A percentile compares a stretch with the other conserved stretches of the same genome.
Conservation (phyloP, 2,113 vertebrate genomes). For the Clinocottus analis region DNA sequence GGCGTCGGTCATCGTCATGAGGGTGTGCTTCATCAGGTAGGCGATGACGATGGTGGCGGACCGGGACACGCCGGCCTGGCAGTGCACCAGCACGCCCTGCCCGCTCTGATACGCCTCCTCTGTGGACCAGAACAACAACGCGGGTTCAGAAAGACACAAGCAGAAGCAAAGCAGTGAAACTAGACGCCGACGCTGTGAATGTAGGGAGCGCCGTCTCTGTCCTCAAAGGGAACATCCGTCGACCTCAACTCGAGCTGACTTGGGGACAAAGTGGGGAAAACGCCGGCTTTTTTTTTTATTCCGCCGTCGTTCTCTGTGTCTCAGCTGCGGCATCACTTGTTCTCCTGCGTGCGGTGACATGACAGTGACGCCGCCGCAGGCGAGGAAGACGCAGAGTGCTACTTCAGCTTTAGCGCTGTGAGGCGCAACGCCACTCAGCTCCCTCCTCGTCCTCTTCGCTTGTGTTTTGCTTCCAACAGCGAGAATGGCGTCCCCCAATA, state of each 20-base stretch:
- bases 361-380: background rate
- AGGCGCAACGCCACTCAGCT: background rate
- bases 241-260: background rate
- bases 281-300: background rate
- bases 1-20: slow-evolving; percentile 90
- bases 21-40: slow-evolving; percentile 91
- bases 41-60: slow-evolving; percentile 89
- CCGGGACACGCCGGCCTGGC: slow-evolving; percentile 89
- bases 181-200: background rate
- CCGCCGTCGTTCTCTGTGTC: background rate
- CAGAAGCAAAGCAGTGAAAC: background rate
- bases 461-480: background rate
- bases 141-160: background rate
- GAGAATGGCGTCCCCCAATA: background rate
- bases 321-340: background rate
- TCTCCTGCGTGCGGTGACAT: background rate
- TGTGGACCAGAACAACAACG: slow-evolving; percentile 64
- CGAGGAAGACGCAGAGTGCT: background rate
- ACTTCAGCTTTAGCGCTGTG: background rate
- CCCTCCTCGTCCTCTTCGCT: background rate
- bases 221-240: background rate
- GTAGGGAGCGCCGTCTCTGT: background rate
- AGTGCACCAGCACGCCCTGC: slow-evolving; percentile 87
- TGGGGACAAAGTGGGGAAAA: background rate
- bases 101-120: slow-evolving; percentile 89